Evolutionary conservation across 1,140 invertebrate genomes (phyloP).

Genomic region (Asobara japonica): DNA sequence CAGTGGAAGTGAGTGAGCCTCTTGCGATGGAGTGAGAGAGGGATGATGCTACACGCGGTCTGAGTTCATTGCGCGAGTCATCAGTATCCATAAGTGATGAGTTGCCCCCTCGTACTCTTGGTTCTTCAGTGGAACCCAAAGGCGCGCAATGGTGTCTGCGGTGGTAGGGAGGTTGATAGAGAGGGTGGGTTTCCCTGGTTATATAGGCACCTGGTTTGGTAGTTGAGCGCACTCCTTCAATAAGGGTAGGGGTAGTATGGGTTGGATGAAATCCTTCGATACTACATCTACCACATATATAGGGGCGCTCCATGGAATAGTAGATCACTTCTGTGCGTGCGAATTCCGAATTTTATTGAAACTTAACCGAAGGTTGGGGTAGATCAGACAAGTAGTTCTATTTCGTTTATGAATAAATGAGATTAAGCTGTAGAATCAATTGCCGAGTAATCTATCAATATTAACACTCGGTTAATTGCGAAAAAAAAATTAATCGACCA

Average conservation of each 20-base stretch:
- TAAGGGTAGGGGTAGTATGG: not conserved
- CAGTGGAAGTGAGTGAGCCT: not conserved
- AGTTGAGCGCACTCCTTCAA: constrained; percentile 53
- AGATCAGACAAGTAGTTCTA: no score
- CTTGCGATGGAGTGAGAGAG: not conserved
- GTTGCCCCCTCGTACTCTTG: constrained; percentile 53
- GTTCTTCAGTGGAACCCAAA: constrained; percentile 8
- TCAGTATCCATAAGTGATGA: constrained; percentile 69
- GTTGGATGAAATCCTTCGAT: not conserved
- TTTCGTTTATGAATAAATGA: no score
- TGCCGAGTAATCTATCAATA: no score
- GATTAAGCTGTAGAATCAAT: no score
- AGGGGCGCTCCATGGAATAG: no score
- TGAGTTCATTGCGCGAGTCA: constrained; percentile 67
- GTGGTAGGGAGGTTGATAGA: constrained; percentile 26
- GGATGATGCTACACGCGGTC: constrained; percentile 43
- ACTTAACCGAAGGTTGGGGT: no score
- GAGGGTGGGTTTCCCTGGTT: constrained; percentile 39
- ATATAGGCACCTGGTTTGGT: constrained; percentile 60
- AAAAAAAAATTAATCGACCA: no score
- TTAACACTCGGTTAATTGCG: no score
- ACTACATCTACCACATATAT: not conserved
- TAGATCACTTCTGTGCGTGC: no score
- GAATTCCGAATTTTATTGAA: no score
- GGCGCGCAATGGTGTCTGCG: constrained; percentile 29